Evolutionary conservation across 2,113 vertebrate genomes (phyloP), one percentile per base, ranked within the genome.

Genomic region (Gallinago paraguaiae): DNA sequence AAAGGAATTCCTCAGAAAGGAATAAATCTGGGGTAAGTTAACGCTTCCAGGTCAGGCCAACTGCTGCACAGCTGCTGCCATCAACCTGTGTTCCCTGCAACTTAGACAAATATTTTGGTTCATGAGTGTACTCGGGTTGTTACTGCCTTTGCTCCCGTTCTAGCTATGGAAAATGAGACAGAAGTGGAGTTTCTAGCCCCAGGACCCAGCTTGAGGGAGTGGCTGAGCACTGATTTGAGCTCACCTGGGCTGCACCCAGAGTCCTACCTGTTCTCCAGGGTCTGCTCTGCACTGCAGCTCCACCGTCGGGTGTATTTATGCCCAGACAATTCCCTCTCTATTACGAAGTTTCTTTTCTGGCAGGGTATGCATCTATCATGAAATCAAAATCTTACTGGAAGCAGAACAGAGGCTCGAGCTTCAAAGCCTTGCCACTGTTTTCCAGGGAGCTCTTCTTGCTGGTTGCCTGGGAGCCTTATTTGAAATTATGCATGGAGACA

Each of bases 331-430:
- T 75, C 7, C 18, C 17, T 70, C 69, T 75, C 70, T 72, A 46
- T 86, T 33, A 78, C 0, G 2, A 37, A 74, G 70, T 67, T 35
- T 31, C 72, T 91, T 25, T 46, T 43, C 69, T 79, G 87, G 77
- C 87, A 84, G 81, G 51, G 50, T 30, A 23, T 54, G 61, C 78
- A 46, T 82, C 82, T 91, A 37, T 92, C 92, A 79, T 93, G 75
- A 92, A 92, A 89, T 93, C 92, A 82, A 51, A 93, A 90, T 68
- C 78, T 64, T 82, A 90, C 88, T 96, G 94, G 94, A 90, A 88
- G 3, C 43, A 82, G 88, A 93, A 59, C 88, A 94, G 85, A 94
- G 78, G 3, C 91, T 96, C 2, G 0, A n/a, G 39, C 94, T 94
- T 94, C 96, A 95, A 95, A 96, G 96, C 24, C 24, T 41, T 63